Conservation (phyloP, 2,888 invertebrate species). For the Pristionchus mayeri region DNA sequence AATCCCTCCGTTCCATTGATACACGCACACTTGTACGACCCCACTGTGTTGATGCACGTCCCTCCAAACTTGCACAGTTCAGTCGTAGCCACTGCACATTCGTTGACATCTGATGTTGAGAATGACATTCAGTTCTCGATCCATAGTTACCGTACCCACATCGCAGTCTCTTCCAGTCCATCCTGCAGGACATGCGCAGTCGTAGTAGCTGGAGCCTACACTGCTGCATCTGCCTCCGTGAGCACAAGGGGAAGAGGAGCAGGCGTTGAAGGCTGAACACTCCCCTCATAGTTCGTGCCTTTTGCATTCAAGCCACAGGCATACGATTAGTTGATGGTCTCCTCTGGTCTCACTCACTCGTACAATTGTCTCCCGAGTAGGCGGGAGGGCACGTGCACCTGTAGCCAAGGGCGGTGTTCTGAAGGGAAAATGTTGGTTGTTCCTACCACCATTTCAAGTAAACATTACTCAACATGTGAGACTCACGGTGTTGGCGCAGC, state of each 20-base stretch:
- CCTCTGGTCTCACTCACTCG: constrained; percentile 31
- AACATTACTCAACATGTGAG: not conserved
- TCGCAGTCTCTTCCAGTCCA: constrained; percentile 20
- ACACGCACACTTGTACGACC: not conserved
- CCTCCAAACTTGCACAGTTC: constrained; percentile 15
- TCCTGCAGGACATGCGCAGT: constrained; percentile 41
- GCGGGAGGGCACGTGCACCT: not conserved
- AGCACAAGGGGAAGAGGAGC: not conserved
- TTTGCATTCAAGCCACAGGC: no score
- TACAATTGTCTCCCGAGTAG: constrained; percentile 5
- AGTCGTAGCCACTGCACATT: not conserved
- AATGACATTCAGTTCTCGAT: not conserved
- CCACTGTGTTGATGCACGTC: not conserved
- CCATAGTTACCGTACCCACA: not conserved
- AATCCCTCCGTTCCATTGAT: constrained; percentile 17
- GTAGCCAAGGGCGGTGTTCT: not conserved
- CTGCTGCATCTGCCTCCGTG: not conserved
- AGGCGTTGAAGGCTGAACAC: not conserved
- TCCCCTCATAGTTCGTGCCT: not conserved
- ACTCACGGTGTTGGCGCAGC: constrained; percentile 20
- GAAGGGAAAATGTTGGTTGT: no score
- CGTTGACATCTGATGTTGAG: constrained; percentile 20
- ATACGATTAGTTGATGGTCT: no score
- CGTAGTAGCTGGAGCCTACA: not conserved
- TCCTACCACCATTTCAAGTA: no score